Evolutionary conservation across 2,888 invertebrate genomes (phyloP), one percentile per base, ranked within the genome.

Genomic region (Mesochorus sp.): DNA sequence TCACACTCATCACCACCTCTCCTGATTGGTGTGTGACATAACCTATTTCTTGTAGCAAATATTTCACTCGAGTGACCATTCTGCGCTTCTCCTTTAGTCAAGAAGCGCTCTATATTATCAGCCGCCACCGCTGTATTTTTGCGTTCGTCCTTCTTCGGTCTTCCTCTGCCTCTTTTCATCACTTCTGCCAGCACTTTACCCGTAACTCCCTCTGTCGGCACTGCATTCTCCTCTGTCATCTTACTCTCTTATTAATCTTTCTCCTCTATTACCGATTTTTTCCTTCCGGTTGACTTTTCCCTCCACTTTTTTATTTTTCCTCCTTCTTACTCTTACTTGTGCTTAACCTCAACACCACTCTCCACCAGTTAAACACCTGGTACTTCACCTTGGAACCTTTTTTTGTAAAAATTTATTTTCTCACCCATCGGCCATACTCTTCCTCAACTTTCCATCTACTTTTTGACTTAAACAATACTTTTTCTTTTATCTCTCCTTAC

Each of bases 61-160:
- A 14, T 21, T 1, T 47, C 62, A 2, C 47, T 47, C 19, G 24
- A 19, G 12, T 17, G 0, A 37, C 17, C 53, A 14, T 53, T 8
- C 31, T 4, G 1, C 39, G 8, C 39, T 0, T n/a, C 53, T 0
- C 55, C 67, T 42, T 42, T 67, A 21, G 8, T 12, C 8, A 67
- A 12, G 39, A 37, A 67, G 1, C 53, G 39, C 5, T 53, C 51
- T 51, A 67, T 67, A 39, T 51, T 67, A 24, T 53, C 67, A 24
- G 12, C 51, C 0, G 26, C 5, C 2, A n/a, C 5, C 57, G 19
- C 1, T 10, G 34, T 8, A 12, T 3, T 42, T 34, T 62, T 62
- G 26, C 62, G 28, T 3, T 28, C 31, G 10, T 28, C 26, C 44
- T 62, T 10, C n/a, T 42, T 28, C 39, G 39, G 61, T 14, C 42